Conservation (phyloP, 2,888 invertebrate genomes). For the Theodoxus fluviatilis region DNA sequence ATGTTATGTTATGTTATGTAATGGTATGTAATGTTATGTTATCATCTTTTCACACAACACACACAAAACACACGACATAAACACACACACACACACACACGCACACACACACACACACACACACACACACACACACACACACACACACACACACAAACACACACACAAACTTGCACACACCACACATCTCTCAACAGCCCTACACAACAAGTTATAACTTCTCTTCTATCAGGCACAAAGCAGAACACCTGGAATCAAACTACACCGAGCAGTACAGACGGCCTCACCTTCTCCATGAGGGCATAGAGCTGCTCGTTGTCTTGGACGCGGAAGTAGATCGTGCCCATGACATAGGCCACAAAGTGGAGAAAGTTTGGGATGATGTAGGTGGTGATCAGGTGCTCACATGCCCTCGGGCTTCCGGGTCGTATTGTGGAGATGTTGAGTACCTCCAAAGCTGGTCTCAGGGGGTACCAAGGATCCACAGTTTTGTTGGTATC, state of each 20-base stretch:
- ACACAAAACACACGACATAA: background rate
- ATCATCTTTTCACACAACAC: no score
- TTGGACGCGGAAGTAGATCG: slow-evolving; percentile 60
- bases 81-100: slow-evolving; percentile 9
- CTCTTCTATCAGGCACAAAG: no score
- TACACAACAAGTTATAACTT: background rate
- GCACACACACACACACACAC: slow-evolving; percentile 1
- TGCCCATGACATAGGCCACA: slow-evolving; percentile 60
- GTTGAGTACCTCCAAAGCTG: slow-evolving; percentile 26
- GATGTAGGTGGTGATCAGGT: slow-evolving; percentile 63
- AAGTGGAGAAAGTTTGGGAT: slow-evolving; percentile 64
- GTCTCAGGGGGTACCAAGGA: slow-evolving; percentile 31
- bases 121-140: background rate
- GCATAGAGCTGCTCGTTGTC: slow-evolving; percentile 65
- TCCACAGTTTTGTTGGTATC: slow-evolving; percentile 1
- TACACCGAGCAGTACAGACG: background rate
- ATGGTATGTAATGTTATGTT: no score
- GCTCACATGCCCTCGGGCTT: slow-evolving; percentile 49
- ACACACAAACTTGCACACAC: no score
- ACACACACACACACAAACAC: background rate
- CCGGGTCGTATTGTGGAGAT: background rate
- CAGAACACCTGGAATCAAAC: no score
- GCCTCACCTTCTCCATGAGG: slow-evolving; percentile 63
- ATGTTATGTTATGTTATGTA: no score
- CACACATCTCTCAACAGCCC: background rate